Conservation (phyloP, 2,113 vertebrate genomes). For the Equus przewalskii region DNA sequence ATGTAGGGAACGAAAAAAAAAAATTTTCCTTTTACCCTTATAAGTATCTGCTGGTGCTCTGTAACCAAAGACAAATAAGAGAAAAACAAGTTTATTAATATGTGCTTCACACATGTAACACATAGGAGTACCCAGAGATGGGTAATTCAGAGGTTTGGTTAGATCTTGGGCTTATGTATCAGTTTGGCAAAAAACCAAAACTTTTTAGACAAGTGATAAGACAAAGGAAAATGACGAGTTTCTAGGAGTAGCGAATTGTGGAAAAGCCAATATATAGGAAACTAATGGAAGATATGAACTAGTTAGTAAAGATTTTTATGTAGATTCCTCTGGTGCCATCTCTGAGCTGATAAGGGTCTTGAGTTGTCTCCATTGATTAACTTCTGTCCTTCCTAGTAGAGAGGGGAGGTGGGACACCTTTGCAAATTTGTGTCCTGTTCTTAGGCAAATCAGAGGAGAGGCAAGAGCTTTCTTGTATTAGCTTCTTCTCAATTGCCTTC, state of each 20-base stretch:
- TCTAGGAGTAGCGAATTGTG: not conserved
- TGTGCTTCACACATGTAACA: not conserved
- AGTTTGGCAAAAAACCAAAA: not conserved
- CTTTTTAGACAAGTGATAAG: not conserved
- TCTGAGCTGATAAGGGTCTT: not conserved
- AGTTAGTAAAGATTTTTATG: not conserved
- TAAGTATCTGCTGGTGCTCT: not conserved
- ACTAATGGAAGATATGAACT: not conserved
- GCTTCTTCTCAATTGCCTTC: not conserved
- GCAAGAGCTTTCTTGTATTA: not conserved
- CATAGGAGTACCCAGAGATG: not conserved
- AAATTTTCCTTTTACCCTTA: not conserved
- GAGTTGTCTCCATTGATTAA: not conserved
- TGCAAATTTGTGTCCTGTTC: not conserved
- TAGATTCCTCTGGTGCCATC: not conserved
- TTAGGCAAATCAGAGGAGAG: not conserved
- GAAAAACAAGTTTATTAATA: not conserved
- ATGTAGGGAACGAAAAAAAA: not conserved
- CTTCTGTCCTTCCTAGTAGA: not conserved
- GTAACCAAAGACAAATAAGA: not conserved
- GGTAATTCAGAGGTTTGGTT: not conserved
- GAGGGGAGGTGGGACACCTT: not conserved
- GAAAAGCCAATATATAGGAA: not conserved
- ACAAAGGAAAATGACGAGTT: not conserved
- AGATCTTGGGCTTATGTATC: not conserved